Evolutionary conservation across 64 coral and sea anemone species (phyloP).

Genomic region (Dendrophyllia cribrosa): DNA sequence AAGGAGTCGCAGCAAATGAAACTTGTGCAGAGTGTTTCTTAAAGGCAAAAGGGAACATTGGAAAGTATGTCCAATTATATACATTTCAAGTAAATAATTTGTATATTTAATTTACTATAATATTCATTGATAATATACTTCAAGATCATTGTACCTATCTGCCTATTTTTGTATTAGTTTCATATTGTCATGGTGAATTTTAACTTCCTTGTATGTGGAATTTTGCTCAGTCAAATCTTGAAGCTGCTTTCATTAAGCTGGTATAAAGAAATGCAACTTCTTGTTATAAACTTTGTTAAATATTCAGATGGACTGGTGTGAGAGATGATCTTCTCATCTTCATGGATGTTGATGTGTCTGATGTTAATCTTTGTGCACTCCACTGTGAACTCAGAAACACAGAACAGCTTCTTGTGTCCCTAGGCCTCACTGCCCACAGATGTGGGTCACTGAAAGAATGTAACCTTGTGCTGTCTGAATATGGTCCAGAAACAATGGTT

Average conservation of each 20-base stretch:
- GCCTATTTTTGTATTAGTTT: too few species aligned
- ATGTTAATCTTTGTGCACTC: conserved; percentile 57
- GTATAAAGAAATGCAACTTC: too few species aligned
- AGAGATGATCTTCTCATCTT: conserved; percentile 44
- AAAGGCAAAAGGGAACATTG: conserved; percentile 47
- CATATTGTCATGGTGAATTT: too few species aligned
- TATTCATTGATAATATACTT: too few species aligned
- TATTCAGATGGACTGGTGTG: conserved; percentile 24
- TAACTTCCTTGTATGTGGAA: too few species aligned
- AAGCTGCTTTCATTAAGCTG: too few species aligned
- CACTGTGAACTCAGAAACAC: conserved; percentile 63
- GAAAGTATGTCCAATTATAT: conserved; percentile 21
- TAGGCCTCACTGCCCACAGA: conserved; percentile 27
- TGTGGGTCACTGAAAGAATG: conserved; percentile 45
- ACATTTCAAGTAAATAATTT: not conserved
- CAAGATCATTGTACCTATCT: too few species aligned
- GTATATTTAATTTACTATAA: not conserved
- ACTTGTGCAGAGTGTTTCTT: conserved; percentile 35
- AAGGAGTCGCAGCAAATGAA: conserved; percentile 13
- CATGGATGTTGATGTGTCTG: not conserved
- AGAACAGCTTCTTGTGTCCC: conserved; percentile 50
- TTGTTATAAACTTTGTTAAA: too few species aligned
- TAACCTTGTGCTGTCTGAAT: conserved; percentile 44
- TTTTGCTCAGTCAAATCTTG: too few species aligned
- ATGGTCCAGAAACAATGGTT: conserved; percentile 47